Base-by-base conservation (phyloP, 2,888 invertebrate genomes). In the Baronia brevicornis region DNA sequence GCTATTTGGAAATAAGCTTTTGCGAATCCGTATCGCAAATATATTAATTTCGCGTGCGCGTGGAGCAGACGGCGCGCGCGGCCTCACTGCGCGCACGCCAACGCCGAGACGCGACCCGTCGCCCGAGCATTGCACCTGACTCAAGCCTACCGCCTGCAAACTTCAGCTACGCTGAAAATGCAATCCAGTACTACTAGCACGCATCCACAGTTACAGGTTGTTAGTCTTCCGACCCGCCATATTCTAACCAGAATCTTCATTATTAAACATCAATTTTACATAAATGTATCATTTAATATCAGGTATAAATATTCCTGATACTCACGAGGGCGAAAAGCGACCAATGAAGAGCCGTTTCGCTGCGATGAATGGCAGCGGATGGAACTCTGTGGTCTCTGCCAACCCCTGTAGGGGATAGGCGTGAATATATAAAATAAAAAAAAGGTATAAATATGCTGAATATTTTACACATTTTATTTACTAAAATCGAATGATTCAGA, bases 1-100 rank as follows among this genome's bases (percentile, higher is more conserved):
- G 10, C 3, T 35, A n/a, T 28, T n/a, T 19, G 9, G 10, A 28
- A 18, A 22, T 22, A 13, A 12, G 9, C 46, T 54, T 58, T 53
- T 46, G 60, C 56, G 59, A 55, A 56, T 55, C 41, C 48, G 51
- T 58, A 48, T 58, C 50, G 68, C 67, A 66, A 68, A 67, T 58
- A 59, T 60, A 61, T 48, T 56, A 54, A 42, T 47, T 72, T 72
- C 62, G 72, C 74, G 61, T 64, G 73, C 82, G 80, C 77, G 78
- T 77, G 65, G 68, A 70, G 60, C 52, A 57, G 63, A 38, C 72
- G 68, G 65, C 65, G 77, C 71, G 69, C 82, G 79, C 72, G 65
- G 61, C 60, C 66, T 66, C 66, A 77, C 78, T 79, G 73, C 50
- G 56, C 50, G 48, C 36, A 35, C 36, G 33, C 32, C 36, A 29